Conservation (phyloP, 2,888 invertebrate species). For the Melieria crassipennis region DNA sequence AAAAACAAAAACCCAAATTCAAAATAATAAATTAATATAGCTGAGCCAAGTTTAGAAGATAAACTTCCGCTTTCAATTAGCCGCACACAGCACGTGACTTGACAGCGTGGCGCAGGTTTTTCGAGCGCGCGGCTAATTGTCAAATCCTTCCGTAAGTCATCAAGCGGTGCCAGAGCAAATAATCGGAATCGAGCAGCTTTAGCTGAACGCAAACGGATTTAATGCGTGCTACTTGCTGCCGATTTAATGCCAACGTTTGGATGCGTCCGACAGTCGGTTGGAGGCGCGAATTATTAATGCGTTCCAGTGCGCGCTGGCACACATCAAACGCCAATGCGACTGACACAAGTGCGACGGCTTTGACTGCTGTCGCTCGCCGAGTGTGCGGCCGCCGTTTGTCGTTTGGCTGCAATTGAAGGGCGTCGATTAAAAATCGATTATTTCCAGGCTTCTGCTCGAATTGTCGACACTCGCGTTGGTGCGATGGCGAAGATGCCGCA, state of each 20-base stretch:
- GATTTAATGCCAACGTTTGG: too few relatives aligned
- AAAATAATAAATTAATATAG: too few relatives aligned
- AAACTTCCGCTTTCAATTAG: too few relatives aligned
- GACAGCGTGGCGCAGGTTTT: too few relatives aligned
- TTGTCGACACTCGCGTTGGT: not conserved
- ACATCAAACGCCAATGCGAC: slow-evolving; percentile 3
- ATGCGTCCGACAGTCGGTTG: not conserved
- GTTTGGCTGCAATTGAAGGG: slow-evolving; percentile 34
- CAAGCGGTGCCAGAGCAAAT: too few relatives aligned
- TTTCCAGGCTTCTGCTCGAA: slow-evolving; percentile 19
- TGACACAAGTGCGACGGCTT: not conserved
- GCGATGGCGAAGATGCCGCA: too few relatives aligned
- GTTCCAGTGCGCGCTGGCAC: slow-evolving; percentile 37
- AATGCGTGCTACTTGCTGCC: too few relatives aligned
- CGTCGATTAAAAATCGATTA: slow-evolving; percentile 50
- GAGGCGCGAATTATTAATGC: slow-evolving; percentile 46
- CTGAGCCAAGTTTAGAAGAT: too few relatives aligned
- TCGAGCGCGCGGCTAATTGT: not conserved
- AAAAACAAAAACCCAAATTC: too few relatives aligned
- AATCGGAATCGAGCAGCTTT: too few relatives aligned
- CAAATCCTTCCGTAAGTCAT: slow-evolving; percentile 1
- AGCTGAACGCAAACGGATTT: too few relatives aligned
- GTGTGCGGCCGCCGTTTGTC: slow-evolving; percentile 9
- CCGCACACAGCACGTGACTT: too few relatives aligned
- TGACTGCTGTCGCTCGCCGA: slow-evolving; percentile 11